A percentile compares a stretch with the other conserved stretches of the same genome.
Evolutionary conservation across 2,888 invertebrate genomes (phyloP).

Genomic region (Drosophila cracens): DNA sequence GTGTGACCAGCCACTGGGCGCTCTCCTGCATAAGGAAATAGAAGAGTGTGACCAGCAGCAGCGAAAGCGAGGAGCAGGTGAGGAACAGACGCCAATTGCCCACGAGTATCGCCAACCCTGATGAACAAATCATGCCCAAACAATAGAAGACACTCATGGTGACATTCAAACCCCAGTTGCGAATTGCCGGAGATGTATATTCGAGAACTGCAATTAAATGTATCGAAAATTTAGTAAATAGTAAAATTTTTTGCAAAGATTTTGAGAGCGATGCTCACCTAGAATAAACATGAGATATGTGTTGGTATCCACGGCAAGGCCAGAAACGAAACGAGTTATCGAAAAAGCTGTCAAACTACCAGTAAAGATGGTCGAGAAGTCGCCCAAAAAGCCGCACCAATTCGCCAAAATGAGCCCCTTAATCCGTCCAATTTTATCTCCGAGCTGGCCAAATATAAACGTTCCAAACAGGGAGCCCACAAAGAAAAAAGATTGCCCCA

Average conservation of each 20-base stretch:
- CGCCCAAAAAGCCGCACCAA: slow-evolving; percentile 86
- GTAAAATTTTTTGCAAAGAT: not conserved
- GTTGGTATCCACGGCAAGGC: slow-evolving; percentile 87
- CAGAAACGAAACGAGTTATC: slow-evolving; percentile 86
- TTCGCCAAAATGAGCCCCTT: slow-evolving; percentile 86
- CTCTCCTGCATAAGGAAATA: slow-evolving; percentile 87
- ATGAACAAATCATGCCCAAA: slow-evolving; percentile 85
- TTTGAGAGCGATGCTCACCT: slow-evolving; percentile 81
- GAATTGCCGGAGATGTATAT: slow-evolving; percentile 86
- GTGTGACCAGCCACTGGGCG: slow-evolving; percentile 87
- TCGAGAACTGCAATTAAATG: slow-evolving; percentile 85
- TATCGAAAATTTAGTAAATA: not conserved
- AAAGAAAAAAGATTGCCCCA: slow-evolving; percentile 87
- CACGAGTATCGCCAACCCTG: slow-evolving; percentile 85
- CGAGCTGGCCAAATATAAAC: slow-evolving; percentile 86
- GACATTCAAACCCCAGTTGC: slow-evolving; percentile 86
- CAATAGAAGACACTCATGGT: slow-evolving; percentile 86
- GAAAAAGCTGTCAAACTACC: slow-evolving; percentile 85
- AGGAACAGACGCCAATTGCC: slow-evolving; percentile 86
- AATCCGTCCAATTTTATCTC: slow-evolving; percentile 86
- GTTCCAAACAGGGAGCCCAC: slow-evolving; percentile 87
- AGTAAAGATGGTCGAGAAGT: slow-evolving; percentile 86
- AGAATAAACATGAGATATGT: slow-evolving; percentile 87
- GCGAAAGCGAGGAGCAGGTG: slow-evolving; percentile 85
- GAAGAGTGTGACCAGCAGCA: slow-evolving; percentile 84